These are phyloP conservation scores for Aphelinus atriplicis DNA, from an alignment of 1,140 invertebrate species.

Conservation along the genomic window DNA sequence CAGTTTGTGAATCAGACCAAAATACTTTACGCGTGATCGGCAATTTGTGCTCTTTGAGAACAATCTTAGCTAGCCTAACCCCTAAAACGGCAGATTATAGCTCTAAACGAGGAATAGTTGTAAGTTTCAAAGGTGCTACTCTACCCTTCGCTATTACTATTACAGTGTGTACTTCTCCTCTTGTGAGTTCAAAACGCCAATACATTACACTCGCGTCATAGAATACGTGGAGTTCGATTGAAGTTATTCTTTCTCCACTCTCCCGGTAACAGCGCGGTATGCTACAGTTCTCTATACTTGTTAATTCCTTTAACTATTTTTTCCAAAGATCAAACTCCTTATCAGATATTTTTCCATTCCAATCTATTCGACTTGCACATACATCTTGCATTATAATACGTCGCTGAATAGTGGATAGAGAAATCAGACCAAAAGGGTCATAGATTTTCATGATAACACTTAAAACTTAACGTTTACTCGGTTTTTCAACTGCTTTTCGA, in stretches of 20 bases:
- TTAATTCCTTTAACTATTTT: constrained; percentile 24
- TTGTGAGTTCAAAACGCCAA: not conserved
- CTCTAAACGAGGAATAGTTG: not conserved
- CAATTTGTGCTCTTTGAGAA: not conserved
- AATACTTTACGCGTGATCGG: not conserved
- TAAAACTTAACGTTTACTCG: not conserved
- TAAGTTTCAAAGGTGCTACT: not conserved
- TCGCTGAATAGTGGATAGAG: not conserved
- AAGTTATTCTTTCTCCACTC: not conserved
- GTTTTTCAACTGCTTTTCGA: not conserved
- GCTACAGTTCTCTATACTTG: constrained; percentile 2
- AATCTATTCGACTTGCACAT: not conserved
- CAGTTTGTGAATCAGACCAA: not conserved
- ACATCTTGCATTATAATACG: not conserved
- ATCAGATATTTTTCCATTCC: constrained; percentile 1
- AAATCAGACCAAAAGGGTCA: not conserved
- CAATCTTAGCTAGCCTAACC: not conserved
- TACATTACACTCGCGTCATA: too few relatives aligned
- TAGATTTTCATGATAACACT: not conserved
- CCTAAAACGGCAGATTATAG: not conserved
- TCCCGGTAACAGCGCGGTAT: not conserved
- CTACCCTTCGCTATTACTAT: not conserved
- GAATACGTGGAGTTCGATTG: constrained; percentile 45
- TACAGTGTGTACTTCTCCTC: too few relatives aligned
- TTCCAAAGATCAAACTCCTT: constrained; percentile 11